A percentile compares a stretch with the other conserved stretches of the same genome.
phyloP scores from a whole-genome alignment of 2,113 vertebrate species.

The Hydrolagus affinis region DNA sequence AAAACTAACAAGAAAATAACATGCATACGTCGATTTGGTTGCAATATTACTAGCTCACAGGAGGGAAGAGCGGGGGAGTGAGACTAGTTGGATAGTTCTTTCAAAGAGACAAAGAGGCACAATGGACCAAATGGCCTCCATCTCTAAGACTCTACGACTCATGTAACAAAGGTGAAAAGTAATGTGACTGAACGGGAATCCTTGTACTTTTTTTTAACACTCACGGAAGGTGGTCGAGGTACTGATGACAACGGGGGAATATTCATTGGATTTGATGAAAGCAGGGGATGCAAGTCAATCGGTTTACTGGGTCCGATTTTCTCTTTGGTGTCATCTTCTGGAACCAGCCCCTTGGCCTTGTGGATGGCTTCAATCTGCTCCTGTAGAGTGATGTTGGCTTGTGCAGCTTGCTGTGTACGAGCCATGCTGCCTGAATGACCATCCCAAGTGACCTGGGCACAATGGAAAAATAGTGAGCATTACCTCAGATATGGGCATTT shows the following conservation, averaged over 20 bases:
- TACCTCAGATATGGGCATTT: not conserved
- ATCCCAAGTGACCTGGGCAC: constrained; percentile 86
- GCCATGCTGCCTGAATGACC: constrained; percentile 98
- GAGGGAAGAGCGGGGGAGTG: not conserved
- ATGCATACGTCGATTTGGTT: not conserved
- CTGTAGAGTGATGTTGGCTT: constrained; percentile 97
- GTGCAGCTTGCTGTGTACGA: constrained; percentile 92
- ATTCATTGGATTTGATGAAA: constrained; percentile 59
- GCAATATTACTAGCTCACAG: not conserved
- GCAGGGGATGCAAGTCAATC: constrained; percentile 64
- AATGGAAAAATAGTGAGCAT: constrained; percentile 5
- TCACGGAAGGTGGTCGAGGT: constrained; percentile 61
- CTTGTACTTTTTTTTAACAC: not conserved
- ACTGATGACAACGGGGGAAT: constrained; percentile 59
- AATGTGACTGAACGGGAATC: not conserved
- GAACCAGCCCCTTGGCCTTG: constrained; percentile 94
- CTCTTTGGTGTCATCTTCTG: constrained; percentile 91
- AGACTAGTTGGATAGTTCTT: too few species aligned
- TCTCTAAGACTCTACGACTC: too few species aligned
- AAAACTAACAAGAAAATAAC: not conserved
- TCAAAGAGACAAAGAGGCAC: not conserved
- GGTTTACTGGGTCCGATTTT: constrained; percentile 98
- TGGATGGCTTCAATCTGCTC: constrained; percentile 98
- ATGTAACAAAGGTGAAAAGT: too few species aligned
- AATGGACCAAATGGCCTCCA: too few species aligned